Conservation (phyloP, 2,888 invertebrate genomes). For the Craniophora ligustri region DNA sequence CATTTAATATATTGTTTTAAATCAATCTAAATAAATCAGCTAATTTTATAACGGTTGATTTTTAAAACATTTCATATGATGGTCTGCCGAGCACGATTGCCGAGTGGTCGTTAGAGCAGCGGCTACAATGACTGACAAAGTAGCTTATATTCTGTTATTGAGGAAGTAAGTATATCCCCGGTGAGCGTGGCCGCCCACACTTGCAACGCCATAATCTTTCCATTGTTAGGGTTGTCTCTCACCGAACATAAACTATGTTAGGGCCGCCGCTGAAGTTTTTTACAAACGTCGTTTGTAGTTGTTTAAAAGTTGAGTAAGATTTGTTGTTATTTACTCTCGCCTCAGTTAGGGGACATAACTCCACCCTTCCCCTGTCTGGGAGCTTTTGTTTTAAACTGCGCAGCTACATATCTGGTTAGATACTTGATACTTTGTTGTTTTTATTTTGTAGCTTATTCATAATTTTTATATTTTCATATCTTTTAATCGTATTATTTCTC, state of each 20-base stretch:
- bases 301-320: constrained; percentile 42
- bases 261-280: constrained; percentile 37
- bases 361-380: constrained; percentile 32
- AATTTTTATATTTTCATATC: too few relatives aligned
- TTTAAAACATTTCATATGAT: too few relatives aligned
- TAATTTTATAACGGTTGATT: not conserved
- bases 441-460: too few relatives aligned
- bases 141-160: not conserved
- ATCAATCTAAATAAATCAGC: not conserved
- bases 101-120: not conserved
- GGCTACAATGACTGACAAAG: not conserved
- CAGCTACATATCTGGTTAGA: not conserved
- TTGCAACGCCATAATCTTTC: constrained; percentile 4
- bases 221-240: constrained; percentile 12
- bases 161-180: not conserved
- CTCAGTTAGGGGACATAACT: constrained; percentile 17
- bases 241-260: constrained; percentile 28
- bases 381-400: constrained; percentile 32
- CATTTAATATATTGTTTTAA: not conserved
- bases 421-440: not conserved
- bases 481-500: too few relatives aligned
- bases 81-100: too few relatives aligned
- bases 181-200: not conserved
- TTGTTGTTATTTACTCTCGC: constrained; percentile 47
- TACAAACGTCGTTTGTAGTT: constrained; percentile 37